These are phyloP conservation scores for Penelope pileata DNA, from an alignment of 2,113 vertebrate genomes.

Conservation along the genomic window DNA sequence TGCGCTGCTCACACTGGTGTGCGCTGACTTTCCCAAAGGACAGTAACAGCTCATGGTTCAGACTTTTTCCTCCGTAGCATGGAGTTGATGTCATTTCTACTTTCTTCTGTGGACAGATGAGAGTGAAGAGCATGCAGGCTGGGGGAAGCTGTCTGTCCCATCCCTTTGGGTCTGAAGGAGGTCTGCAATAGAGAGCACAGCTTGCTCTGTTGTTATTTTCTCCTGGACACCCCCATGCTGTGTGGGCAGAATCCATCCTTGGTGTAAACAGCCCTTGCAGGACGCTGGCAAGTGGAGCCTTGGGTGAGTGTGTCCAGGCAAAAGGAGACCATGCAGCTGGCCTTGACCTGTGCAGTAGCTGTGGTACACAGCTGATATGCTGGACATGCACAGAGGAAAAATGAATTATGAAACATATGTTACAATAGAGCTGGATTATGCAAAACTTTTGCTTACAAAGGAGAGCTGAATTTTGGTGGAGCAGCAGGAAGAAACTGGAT, in stretches of 20 bases:
- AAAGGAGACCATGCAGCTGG: rapidly evolving
- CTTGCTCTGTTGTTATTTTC: not conserved
- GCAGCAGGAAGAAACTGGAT: not conserved
- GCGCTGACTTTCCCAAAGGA: not conserved
- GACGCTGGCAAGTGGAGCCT: not conserved
- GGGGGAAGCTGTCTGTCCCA: not conserved
- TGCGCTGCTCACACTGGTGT: not conserved
- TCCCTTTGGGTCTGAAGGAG: not conserved
- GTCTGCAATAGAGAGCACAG: not conserved
- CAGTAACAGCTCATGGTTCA: not conserved
- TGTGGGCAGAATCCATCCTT: not conserved
- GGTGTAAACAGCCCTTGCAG: not conserved
- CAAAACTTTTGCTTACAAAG: not conserved
- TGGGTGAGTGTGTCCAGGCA: rapidly evolving
- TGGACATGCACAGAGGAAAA: rapidly evolving
- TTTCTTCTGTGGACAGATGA: not conserved
- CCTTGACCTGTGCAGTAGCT: not conserved
- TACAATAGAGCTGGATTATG: not conserved
- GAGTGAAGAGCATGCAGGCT: not conserved
- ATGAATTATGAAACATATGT: not conserved
- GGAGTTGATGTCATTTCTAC: not conserved
- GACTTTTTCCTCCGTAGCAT: not conserved
- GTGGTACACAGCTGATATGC: not conserved
- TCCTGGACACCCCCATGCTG: not conserved
- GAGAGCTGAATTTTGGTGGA: not conserved